Evolutionary conservation across 2,113 vertebrate species (phyloP), one percentile per base, ranked within the genome.

Genomic region (Gobiocypris rarus): DNA sequence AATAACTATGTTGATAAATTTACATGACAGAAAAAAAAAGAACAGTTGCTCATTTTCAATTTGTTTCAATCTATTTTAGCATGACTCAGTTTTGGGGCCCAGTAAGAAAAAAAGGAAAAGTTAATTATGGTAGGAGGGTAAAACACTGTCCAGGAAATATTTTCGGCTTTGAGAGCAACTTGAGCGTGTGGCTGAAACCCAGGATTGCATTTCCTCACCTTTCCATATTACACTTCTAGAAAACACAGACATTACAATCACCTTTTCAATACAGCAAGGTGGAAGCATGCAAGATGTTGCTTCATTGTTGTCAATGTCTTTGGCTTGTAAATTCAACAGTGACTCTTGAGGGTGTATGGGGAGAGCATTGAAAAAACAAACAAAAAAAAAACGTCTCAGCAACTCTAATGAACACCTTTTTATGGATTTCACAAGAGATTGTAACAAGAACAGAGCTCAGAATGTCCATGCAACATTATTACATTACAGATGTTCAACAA

Each of bases 291-390:
- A 41, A 41, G 50, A 52, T 38, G 14, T 54, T 28, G 9, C 28
- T 50, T 71, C 41, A 26, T 45, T 56, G 28, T 75, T 17, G 43
- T 81, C 38, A 19, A 54, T 75, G 80, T 88, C 84, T 88, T 88
- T 88, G 87, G 84, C 87, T 86, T 84, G 65, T 82, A 73, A 76
- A 84, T 82, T 77, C 56, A 76, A 69, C 82, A 84, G 70, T 84
- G 82, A 82, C 67, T 50, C 58, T 19, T 31, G 26, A 48, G 63
- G 19, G 24, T 28, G 28, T 9, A 76, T 13, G 4, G 26, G 9
- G 28, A 8, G 75, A 24, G 11, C 9, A 75, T 13, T 17, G 0
- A 75, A 22, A 71, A 43, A 43, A 13, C 48, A 14, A 50, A 17
- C 6, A 6, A 52, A 52, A 43, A 34, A 5, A 15, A 3, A 13